A percentile compares a stretch with the other conserved stretches of the same genome.
Evolutionary conservation across 2,888 invertebrate species (phyloP).

Genomic region (Dorcus parallelipipedus): DNA sequence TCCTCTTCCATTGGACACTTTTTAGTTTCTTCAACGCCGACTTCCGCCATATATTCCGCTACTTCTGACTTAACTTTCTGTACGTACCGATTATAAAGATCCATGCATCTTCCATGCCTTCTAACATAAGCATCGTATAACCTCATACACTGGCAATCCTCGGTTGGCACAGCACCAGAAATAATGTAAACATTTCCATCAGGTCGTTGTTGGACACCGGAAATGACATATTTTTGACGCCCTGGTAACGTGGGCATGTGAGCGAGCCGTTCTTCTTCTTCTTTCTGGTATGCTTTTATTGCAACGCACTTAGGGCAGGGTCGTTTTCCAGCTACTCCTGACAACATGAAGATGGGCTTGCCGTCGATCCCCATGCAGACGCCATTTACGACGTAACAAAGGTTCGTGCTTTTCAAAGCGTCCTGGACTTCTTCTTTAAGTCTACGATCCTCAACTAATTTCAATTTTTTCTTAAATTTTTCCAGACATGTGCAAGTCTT

Average conservation of each 20-base stretch:
- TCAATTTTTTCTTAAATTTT: slow-evolving; percentile 26
- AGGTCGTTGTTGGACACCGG: slow-evolving; percentile 37
- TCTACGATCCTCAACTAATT: slow-evolving; percentile 23
- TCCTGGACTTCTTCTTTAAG: slow-evolving; percentile 17
- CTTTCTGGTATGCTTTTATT: slow-evolving; percentile 27
- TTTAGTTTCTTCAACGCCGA: slow-evolving; percentile 9
- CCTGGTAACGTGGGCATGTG: slow-evolving; percentile 36
- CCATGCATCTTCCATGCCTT: slow-evolving; percentile 36
- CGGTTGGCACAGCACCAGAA: slow-evolving; percentile 28
- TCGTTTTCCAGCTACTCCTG: slow-evolving; percentile 16
- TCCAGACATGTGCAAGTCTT: slow-evolving; percentile 32
- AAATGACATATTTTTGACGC: slow-evolving; percentile 35
- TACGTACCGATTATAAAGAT: slow-evolving; percentile 29
- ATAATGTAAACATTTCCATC: slow-evolving; percentile 41
- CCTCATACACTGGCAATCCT: slow-evolving; percentile 39
- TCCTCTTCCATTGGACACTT: neutral
- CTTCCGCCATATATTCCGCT: slow-evolving; percentile 27
- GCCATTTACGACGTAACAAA: slow-evolving; percentile 25
- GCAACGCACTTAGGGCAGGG: slow-evolving; percentile 17
- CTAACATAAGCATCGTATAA: slow-evolving; percentile 33
- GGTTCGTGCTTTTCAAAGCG: slow-evolving; percentile 18
- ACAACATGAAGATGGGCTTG: slow-evolving; percentile 30
- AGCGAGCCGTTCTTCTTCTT: slow-evolving; percentile 23
- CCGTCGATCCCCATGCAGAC: slow-evolving; percentile 29
- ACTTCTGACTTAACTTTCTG: slow-evolving; percentile 27